Base-by-base conservation (phyloP, 2,797 vertebrate genomes). In the Ctenopoma kingsleyae region DNA sequence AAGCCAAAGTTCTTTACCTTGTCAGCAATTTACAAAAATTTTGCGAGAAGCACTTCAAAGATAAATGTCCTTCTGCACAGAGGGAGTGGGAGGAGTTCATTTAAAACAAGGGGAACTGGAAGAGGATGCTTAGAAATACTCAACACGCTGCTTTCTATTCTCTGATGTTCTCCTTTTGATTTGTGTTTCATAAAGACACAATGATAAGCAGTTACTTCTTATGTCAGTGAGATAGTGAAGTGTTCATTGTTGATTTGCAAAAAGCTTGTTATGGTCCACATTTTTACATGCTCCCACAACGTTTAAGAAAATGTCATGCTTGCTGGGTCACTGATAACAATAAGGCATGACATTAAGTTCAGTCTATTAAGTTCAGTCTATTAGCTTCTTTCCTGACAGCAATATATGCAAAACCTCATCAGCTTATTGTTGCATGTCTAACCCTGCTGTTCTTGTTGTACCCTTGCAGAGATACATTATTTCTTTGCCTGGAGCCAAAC, bases 21-120 rank as follows among this genome's bases (percentile, higher is more conserved):
- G 75, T 88, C 84, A 82, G 80, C 71, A 61, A 59, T 89, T 69
- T 73, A 35, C 20, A n/a, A 27, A 74, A 71, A 79, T 80, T 53
- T 78, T 80, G 70, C 81, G 79, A 60, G 63, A 81, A 17, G 55
- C 70, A 47, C 68, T 80, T 25, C 50, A 57, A 66, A 78, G 78
- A 83, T 69, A 40, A 77, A 76, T 71, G 71, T 81, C 76, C 67
- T 27, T 76, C 51, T 73, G 68, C 58, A 32, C 54, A 58, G 40
- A 66, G 74, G 56, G 46, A 77, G 63, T 68, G 44, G 78, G 60
- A 80, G 56, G 63, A 67, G 56, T 62, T 82, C 32, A 60, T 65
- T 22, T 55, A 57, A 66, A 60, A 70, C 65, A 47, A 68, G 35
- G 2, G 72, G 35, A 50, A 40, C 19, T 54, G 25, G 20, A 63